These are phyloP conservation scores for Hippolais icterina DNA, from an alignment of 2,113 vertebrate genomes.

Conservation along the genomic window DNA sequence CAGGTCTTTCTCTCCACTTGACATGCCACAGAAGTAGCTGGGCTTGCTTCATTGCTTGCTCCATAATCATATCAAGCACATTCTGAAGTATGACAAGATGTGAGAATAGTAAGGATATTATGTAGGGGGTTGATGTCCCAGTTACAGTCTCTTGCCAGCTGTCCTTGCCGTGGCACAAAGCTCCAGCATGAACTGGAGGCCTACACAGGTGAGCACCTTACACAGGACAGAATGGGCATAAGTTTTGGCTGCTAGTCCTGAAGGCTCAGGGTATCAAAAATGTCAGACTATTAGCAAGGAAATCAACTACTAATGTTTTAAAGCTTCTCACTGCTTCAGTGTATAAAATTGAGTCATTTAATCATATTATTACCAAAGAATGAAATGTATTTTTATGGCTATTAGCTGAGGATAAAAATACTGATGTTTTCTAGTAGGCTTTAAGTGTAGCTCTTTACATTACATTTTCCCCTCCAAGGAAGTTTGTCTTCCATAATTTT, in stretches of 20 bases:
- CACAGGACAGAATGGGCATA: not conserved
- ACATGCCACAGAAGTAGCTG: not conserved
- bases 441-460: not conserved
- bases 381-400: not conserved
- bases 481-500: not conserved
- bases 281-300: not conserved
- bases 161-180: not conserved
- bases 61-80: not conserved
- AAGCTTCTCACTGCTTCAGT: not conserved
- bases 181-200: not conserved
- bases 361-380: not conserved
- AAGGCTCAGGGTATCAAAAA: not conserved
- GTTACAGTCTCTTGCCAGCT: not conserved
- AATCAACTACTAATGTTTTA: not conserved
- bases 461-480: not conserved
- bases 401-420: not conserved
- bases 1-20: not conserved
- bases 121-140: not conserved
- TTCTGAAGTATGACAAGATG: not conserved
- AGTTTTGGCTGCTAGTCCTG: not conserved
- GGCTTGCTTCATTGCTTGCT: not conserved
- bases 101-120: not conserved
- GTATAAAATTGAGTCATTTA: not conserved
- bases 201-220: not conserved
- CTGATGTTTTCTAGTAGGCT: not conserved